phyloP scores from a whole-genome alignment of 2,113 vertebrate species.

The Gallinago undulata region DNA sequence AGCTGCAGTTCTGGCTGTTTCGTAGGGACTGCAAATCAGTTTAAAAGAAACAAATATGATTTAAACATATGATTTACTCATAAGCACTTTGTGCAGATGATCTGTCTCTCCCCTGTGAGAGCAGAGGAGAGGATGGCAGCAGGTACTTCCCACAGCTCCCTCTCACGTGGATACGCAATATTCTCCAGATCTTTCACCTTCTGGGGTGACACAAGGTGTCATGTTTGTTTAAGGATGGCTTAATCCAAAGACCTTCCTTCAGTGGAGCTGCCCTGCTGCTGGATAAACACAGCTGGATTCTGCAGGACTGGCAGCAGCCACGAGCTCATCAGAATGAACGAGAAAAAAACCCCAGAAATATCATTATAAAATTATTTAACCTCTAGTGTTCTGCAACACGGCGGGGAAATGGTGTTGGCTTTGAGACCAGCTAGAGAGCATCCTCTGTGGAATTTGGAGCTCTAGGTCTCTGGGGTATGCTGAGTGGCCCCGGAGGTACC shows the following conservation, averaged over 20 bases:
- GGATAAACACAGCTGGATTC: neutral
- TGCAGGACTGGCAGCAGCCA: neutral
- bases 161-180: neutral
- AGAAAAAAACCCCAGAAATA: neutral
- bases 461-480: neutral
- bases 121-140: neutral
- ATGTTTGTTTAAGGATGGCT: neutral
- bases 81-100: neutral
- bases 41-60: neutral
- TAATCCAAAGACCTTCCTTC: neutral
- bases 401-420: neutral
- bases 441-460: neutral
- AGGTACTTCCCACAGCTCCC: neutral
- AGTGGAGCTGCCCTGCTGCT: neutral
- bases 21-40: neutral
- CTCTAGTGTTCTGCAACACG: neutral
- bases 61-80: neutral
- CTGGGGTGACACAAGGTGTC: neutral
- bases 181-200: neutral
- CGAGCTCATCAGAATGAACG: neutral
- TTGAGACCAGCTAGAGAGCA: neutral
- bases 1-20: neutral
- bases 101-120: neutral
- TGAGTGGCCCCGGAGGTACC: neutral
- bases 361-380: neutral